A percentile compares a stretch with the other conserved stretches of the same genome.
phyloP scores from a whole-genome alignment of 2,113 vertebrate genomes.

The Panthera uncia region DNA sequence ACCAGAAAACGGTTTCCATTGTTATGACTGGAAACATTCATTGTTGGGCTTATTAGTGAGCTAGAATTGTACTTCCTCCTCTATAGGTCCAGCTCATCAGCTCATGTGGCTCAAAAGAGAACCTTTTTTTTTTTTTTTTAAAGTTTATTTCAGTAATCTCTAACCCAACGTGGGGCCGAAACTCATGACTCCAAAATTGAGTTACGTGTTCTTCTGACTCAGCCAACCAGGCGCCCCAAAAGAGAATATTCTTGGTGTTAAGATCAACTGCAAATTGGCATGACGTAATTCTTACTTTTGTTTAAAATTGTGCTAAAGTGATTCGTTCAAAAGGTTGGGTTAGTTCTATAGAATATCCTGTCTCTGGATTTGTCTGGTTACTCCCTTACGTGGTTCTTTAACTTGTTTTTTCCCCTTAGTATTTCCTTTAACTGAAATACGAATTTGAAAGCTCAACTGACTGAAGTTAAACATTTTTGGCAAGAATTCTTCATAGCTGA shows the following conservation, averaged over 20 bases:
- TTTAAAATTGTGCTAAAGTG: neutral
- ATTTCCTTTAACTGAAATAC: neutral
- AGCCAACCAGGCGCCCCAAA: neutral
- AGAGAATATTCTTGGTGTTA: neutral
- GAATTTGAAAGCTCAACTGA: neutral
- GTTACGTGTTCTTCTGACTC: neutral
- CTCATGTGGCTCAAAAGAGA: neutral
- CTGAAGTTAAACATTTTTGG: neutral
- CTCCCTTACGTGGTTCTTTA: neutral
- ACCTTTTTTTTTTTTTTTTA: neutral
- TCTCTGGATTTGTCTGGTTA: neutral
- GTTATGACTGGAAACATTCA: neutral
- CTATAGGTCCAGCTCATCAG: neutral
- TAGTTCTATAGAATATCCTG: neutral
- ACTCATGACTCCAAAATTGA: neutral
- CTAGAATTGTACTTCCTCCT: neutral
- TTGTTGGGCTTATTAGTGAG: neutral
- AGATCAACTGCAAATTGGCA: neutral
- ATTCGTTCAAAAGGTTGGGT: neutral
- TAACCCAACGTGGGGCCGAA: neutral
- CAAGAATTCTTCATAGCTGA: neutral
- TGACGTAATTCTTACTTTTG: neutral
- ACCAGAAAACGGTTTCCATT: neutral
- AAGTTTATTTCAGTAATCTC: neutral
- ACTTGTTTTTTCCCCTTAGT: neutral